phyloP scores from a whole-genome alignment of 2,888 invertebrate genomes.

The Nomada goodeniana region DNA sequence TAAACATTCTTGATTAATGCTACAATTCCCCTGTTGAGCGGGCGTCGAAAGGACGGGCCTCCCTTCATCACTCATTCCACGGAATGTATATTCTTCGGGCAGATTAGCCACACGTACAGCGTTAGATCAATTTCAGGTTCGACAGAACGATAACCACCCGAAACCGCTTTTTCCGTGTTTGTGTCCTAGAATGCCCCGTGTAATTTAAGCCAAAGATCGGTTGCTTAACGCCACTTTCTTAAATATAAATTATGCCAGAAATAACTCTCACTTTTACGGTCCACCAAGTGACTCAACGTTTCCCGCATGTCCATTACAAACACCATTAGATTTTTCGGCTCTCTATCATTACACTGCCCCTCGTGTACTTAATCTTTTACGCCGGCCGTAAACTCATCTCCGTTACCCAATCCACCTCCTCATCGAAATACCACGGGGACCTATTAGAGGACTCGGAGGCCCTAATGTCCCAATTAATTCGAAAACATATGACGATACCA shows the following conservation, averaged over 20 bases:
- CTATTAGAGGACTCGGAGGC: no score
- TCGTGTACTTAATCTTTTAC: not conserved
- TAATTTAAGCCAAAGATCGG: not conserved
- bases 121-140: no score
- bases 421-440: no score
- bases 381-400: not conserved
- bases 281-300: conserved; percentile 1
- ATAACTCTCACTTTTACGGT: conserved; percentile 4
- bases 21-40: not conserved
- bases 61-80: not conserved
- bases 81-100: not conserved
- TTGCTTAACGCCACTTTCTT: not conserved
- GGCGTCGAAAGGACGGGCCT: not conserved
- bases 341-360: not conserved
- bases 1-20: not conserved
- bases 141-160: no score
- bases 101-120: no score
- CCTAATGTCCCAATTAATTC: not conserved
- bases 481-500: no score
- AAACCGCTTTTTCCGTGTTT: not conserved
- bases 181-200: not conserved
- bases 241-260: not conserved
- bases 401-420: no score
- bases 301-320: not conserved
- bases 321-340: conserved; percentile 2